Base-by-base conservation (phyloP, 1,140 invertebrate species). In the Anthonomus grandis region DNA sequence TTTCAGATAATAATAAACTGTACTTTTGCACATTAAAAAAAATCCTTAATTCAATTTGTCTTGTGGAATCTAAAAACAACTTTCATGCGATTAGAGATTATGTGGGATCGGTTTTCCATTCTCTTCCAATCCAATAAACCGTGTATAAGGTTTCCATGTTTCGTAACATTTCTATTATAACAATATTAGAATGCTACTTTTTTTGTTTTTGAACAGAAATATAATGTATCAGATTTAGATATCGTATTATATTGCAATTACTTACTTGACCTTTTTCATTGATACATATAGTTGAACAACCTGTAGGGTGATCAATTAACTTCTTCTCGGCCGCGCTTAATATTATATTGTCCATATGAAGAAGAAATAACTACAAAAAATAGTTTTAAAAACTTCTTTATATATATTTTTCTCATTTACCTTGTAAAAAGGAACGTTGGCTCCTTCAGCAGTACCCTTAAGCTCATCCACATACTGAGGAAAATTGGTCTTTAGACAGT, bases 401-500 rank as follows among this genome's bases (percentile, higher is more conserved):
- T n/a, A n/a, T n/a, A n/a, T n/a, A n/a, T n/a, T n/a, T n/a, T n/a
- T n/a, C n/a, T n/a, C n/a, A n/a, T n/a, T n/a, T n/a, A 89, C 87
- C 78, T 89, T 87, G 63, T 90, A 75, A 70, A 93, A 93, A 1
- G 90, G 85, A 6, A 93, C 85, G 58, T 84, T 77, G 8, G 90
- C 84, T 2, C 91, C 91, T 68, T 91, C 87, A 12, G 91, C 88
- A 2, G 85, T 85, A 24, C 91, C 91, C 72, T 90, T 79, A n/a
- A 93, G 74, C 73, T 93, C 91, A 24, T 82, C 78, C 0, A 93
- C 74, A 64, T 93, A 93, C 52, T 91, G 87, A 0, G 91, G 90
- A 74, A 83, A 93, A 58, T 85, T 83, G 37, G 80, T 68, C 59
- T 82, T 80, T 19, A 86, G 82, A 48, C 78, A 78, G 1, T 75